These are phyloP conservation scores for Ooceraea biroi DNA, from an alignment of 1,140 invertebrate species.

Conservation along the genomic window DNA sequence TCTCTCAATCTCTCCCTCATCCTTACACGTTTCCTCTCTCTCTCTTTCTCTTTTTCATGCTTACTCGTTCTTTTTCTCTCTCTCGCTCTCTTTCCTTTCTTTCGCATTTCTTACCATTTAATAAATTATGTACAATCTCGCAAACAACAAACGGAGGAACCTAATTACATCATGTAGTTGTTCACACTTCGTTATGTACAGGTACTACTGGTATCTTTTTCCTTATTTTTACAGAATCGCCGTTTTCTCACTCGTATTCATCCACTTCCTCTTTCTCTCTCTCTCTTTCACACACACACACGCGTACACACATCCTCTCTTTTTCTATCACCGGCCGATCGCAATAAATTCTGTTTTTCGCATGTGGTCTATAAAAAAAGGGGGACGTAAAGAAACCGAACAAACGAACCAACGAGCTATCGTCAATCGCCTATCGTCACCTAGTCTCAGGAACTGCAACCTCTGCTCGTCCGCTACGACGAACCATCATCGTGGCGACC, in stretches of 20 bases:
- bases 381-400: slow-evolving; percentile 42
- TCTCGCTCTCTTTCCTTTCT: slow-evolving; percentile 53
- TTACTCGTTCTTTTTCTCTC: not conserved
- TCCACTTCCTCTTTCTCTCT: slow-evolving; percentile 35
- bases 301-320: slow-evolving; percentile 60
- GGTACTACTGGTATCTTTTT: slow-evolving; percentile 82
- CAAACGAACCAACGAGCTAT: slow-evolving; percentile 55
- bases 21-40: slow-evolving; percentile 72
- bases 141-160: slow-evolving; percentile 86
- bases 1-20: slow-evolving; percentile 30
- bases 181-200: slow-evolving; percentile 86
- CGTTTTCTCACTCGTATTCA: slow-evolving; percentile 36
- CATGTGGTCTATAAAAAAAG: slow-evolving; percentile 64
- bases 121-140: slow-evolving; percentile 86
- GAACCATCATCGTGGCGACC: slow-evolving; percentile 56
- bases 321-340: slow-evolving; percentile 59
- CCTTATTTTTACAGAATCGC: slow-evolving; percentile 74
- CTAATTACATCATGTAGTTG: slow-evolving; percentile 86
- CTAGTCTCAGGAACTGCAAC: slow-evolving; percentile 83
- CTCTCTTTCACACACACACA: slow-evolving; percentile 8
- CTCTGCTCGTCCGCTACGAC: slow-evolving; percentile 70
- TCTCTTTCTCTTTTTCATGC: slow-evolving; percentile 55
- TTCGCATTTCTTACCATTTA: slow-evolving; percentile 82
- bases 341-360: slow-evolving; percentile 66
- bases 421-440: slow-evolving; percentile 77